Conservation (phyloP, 2,888 invertebrate genomes). For the Melieria crassipennis region DNA sequence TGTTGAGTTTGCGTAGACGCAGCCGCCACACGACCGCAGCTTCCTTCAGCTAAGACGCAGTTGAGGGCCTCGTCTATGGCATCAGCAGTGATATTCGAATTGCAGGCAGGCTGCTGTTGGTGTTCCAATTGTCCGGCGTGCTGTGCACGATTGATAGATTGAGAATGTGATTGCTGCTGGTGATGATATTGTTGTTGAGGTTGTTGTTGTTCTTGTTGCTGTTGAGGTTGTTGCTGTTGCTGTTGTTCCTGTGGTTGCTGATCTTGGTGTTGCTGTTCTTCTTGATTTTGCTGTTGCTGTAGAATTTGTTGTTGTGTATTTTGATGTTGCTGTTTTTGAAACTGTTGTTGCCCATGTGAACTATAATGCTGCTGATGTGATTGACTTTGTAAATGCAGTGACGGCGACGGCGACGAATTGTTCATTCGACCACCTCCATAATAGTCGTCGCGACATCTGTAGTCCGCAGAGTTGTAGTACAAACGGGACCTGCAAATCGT, state of each 20-base stretch:
- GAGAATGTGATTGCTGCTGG: conserved; percentile 40
- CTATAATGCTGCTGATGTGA: conserved; percentile 41
- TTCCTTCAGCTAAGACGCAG: conserved; percentile 51
- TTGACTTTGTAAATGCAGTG: conserved; percentile 47
- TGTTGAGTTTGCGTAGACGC: conserved; percentile 61
- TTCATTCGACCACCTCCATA: conserved; percentile 50
- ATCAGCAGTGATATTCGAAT: conserved; percentile 47
- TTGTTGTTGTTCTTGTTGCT: conserved; percentile 50
- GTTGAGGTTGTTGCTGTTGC: conserved; percentile 48
- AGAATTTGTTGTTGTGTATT: conserved; percentile 42
- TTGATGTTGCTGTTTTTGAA: conserved; percentile 43
- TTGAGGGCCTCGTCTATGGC: conserved; percentile 55
- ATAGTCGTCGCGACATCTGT: conserved; percentile 63
- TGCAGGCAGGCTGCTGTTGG: conserved; percentile 45
- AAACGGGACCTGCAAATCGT: conserved; percentile 57
- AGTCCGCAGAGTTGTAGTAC: conserved; percentile 62
- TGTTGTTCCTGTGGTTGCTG: conserved; percentile 43
- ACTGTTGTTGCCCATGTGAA: conserved; percentile 36
- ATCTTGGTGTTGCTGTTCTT: too few relatives aligned
- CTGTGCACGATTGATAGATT: conserved; percentile 1
- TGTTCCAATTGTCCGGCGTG: conserved; percentile 27
- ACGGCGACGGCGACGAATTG: conserved; percentile 46
- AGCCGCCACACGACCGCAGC: conserved; percentile 54
- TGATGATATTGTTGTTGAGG: conserved; percentile 47
- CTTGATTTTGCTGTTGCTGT: conserved; percentile 40